Percentiles rank a stretch among this genome's conserved stretches.
phyloP scores from a whole-genome alignment of 2,888 invertebrate species.

The Sphaerolaimus hirsutus region DNA sequence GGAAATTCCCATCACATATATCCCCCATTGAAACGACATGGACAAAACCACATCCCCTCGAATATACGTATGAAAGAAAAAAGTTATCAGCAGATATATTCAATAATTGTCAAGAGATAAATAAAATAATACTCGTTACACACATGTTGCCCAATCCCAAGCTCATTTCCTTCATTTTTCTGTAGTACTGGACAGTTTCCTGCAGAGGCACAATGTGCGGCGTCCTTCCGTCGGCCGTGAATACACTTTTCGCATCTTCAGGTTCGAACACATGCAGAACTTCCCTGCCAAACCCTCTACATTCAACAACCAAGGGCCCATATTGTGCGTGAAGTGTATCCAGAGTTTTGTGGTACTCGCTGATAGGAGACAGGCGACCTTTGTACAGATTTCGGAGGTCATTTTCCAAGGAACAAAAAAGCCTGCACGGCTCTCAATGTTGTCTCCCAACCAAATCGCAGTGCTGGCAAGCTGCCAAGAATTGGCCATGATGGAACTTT shows the following conservation, averaged over 20 bases:
- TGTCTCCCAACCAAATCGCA: not conserved
- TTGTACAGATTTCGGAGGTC: too few species aligned
- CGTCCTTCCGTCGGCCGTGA: conserved; percentile 32
- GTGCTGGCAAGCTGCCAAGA: not conserved
- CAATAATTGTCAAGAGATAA: not conserved
- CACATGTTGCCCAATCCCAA: conserved; percentile 37
- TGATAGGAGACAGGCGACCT: not conserved
- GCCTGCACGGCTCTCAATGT: too few species aligned
- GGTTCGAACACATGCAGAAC: conserved; percentile 32
- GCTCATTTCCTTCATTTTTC: conserved; percentile 31
- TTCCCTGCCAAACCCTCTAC: conserved; percentile 25
- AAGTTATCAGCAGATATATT: not conserved
- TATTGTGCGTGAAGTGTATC: conserved; percentile 27
- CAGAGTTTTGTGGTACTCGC: conserved; percentile 30
- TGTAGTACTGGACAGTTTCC: conserved; percentile 33
- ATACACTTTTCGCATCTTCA: conserved; percentile 32
- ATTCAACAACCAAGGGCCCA: conserved; percentile 34
- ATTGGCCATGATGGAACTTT: not conserved
- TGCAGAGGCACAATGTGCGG: conserved; percentile 35
- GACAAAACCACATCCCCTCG: too few species aligned
- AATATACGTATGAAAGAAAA: too few species aligned
- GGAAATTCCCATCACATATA: too few species aligned
- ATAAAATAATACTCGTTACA: conserved; percentile 14
- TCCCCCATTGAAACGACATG: too few species aligned
- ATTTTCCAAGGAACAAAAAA: not conserved